Evolutionary conservation across 2,797 vertebrate genomes (phyloP).

Genomic region (Lepilemur septentrionalis): DNA sequence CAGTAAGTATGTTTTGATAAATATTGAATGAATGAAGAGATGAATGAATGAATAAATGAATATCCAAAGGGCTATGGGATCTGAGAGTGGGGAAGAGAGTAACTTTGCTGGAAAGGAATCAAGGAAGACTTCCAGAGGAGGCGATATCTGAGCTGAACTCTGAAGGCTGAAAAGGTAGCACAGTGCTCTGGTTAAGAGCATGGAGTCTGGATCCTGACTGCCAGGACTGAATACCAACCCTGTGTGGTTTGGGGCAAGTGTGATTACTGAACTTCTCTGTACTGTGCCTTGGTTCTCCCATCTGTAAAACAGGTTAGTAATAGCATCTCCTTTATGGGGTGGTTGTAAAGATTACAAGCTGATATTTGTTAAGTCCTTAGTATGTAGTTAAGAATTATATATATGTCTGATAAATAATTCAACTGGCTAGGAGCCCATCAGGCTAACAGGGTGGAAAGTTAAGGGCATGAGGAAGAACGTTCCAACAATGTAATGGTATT

Average conservation of each 20-base stretch:
- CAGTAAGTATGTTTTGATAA: background rate
- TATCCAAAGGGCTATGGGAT: background rate
- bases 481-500: background rate
- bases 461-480: background rate
- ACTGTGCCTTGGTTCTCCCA: background rate
- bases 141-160: background rate
- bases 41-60: background rate
- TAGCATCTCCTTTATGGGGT: background rate
- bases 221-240: background rate
- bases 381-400: background rate
- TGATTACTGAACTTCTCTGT: background rate
- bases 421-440: background rate
- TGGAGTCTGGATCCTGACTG: background rate
- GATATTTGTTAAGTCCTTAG: background rate
- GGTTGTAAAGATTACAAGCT: background rate
- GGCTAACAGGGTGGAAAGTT: background rate
- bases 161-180: conserved; percentile 16
- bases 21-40: background rate
- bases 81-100: background rate
- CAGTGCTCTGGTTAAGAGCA: background rate
- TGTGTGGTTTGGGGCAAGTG: background rate
- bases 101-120: background rate
- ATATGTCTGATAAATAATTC: background rate
- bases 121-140: background rate
- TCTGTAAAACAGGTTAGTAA: background rate